phyloP scores from a whole-genome alignment of 2,797 vertebrate species.

The Cossypha caffra region DNA sequence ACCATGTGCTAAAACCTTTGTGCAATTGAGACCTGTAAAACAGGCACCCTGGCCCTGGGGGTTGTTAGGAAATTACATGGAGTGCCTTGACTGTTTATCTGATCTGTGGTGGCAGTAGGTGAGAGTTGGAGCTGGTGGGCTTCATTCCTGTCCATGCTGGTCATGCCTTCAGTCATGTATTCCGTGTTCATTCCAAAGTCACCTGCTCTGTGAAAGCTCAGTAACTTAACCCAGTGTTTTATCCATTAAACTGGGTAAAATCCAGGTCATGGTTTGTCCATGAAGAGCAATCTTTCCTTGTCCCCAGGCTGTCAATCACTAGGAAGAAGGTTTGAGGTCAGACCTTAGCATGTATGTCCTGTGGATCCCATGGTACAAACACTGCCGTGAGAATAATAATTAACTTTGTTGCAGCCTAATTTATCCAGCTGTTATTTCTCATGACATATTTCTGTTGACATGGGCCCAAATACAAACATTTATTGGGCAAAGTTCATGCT shows the following conservation, averaged over 20 bases:
- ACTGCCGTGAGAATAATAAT: constrained; percentile 37
- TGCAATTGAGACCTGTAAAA: background rate
- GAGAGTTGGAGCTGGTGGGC: background rate
- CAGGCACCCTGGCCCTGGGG: background rate
- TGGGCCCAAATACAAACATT: constrained; percentile 22
- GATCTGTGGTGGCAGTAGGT: background rate
- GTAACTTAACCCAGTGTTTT: background rate
- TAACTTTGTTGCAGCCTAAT: constrained; percentile 51
- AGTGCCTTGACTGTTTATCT: background rate
- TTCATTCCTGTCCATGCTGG: background rate
- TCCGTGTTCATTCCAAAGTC: background rate
- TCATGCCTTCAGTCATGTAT: background rate
- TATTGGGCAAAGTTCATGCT: constrained; percentile 24
- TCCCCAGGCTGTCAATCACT: background rate
- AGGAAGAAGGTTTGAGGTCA: background rate
- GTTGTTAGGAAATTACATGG: background rate
- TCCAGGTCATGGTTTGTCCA: background rate
- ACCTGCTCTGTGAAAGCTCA: background rate
- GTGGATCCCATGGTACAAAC: background rate
- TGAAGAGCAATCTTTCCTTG: background rate
- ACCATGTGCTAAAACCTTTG: background rate
- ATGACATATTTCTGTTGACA: constrained; percentile 39
- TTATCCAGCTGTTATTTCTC: constrained; percentile 42
- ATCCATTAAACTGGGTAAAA: background rate
- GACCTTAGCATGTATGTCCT: background rate